Base-by-base conservation (phyloP, 2,888 invertebrate genomes). In the Sisyra terminalis region DNA sequence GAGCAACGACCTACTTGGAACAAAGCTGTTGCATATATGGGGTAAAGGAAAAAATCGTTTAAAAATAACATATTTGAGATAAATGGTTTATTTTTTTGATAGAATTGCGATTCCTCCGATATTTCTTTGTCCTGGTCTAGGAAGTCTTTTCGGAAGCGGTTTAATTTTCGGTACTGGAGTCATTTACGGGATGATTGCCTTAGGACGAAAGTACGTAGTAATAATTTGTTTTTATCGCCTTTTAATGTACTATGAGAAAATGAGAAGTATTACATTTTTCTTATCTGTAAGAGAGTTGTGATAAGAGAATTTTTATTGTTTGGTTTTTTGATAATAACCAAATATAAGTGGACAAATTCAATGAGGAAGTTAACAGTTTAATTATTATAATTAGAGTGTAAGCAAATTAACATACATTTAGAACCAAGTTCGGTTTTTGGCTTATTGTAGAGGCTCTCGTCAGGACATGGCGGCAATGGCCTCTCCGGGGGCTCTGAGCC, bases 161-260 rank as follows among this genome's bases (percentile, higher is more conserved):
- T 65, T 89, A 48, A 83, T 96, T 56, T 86, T 94, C 61, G 76
- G 71, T 16, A 87, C 90, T 43, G 94, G 93, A 44, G 73, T 86
- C 47, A 66, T 92, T 45, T 94, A 94, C 62, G 92, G 90, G 52
- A 78, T 93, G 76, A 89, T 94, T 86, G 81, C 90, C 42, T 71
- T 94, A 48, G 94, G 94, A 50, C 88, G 80, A 67, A 94, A 94
- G 92, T 93, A 67, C 81, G 88, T 81, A 55, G 24, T 35, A 6
- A 13, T 15, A 34, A 35, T 4, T 35, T n/a, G 13, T 35, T 35
- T 15, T 9, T 15, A 15, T 13, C 11, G 31, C n/a, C 13, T 31
- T 11, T 11, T 11, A 31, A 31, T 36, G 14, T 36, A 36, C 15
- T 36, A 37, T 17, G n/a, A 11, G 15, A 10, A 16, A 37, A 18